Conservation (phyloP, 2,113 vertebrate species). For the Collichthys lucidus region DNA sequence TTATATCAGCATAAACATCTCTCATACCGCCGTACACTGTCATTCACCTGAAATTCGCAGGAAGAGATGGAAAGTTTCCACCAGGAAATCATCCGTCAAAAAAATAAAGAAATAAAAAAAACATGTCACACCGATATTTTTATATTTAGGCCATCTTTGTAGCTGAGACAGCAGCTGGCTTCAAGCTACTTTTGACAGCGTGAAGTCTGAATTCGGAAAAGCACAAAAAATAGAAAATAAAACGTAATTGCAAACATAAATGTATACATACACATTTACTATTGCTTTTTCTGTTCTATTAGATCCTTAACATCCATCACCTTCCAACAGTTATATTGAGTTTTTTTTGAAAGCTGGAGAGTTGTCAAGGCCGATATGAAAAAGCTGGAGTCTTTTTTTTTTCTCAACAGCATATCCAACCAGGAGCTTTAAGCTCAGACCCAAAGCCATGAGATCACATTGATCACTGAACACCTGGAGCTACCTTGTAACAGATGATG, state of each 20-base stretch:
- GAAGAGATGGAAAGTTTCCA: constrained; percentile 24
- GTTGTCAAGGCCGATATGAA: constrained; percentile 26
- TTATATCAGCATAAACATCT: constrained; percentile 11
- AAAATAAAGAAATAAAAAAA: background rate
- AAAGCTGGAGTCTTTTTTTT: constrained; percentile 35
- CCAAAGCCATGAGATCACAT: constrained; percentile 40
- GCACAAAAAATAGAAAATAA: constrained; percentile 20
- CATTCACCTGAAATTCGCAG: constrained; percentile 34
- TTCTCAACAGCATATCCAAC: constrained; percentile 44
- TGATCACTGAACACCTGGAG: constrained; percentile 31
- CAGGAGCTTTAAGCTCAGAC: constrained; percentile 25
- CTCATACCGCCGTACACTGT: constrained; percentile 25
- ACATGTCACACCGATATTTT: constrained; percentile 33
- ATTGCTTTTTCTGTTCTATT: background rate
- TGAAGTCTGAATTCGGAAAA: constrained; percentile 5
- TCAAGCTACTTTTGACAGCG: constrained; percentile 3
- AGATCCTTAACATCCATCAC: constrained; percentile 2
- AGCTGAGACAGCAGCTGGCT: constrained; percentile 9
- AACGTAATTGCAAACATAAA: constrained; percentile 3
- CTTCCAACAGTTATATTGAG: constrained; percentile 5
- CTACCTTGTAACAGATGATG: background rate
- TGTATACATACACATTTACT: background rate
- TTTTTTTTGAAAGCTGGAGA: constrained; percentile 20
- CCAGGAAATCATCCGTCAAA: constrained; percentile 46
- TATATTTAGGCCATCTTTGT: constrained; percentile 27